These are phyloP conservation scores for Rafetus swinhoei DNA, from an alignment of 2,113 vertebrate species.

Conservation along the genomic window DNA sequence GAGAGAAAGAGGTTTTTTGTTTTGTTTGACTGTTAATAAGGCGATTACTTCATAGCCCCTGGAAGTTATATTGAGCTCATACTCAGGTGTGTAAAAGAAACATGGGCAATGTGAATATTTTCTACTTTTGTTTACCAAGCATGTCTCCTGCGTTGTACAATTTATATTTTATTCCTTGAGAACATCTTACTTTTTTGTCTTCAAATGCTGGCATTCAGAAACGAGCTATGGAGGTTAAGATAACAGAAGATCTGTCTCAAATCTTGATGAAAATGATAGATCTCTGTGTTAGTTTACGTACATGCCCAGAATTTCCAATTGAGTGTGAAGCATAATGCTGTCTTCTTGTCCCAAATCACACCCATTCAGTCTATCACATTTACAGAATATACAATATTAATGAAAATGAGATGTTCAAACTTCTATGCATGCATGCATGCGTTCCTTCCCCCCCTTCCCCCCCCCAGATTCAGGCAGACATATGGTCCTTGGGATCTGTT, in stretches of 20 bases:
- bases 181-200: constrained; percentile 57
- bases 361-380: constrained; percentile 50
- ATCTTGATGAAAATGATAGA: constrained; percentile 45
- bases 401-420: constrained; percentile 50
- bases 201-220: constrained; percentile 31
- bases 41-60: neutral
- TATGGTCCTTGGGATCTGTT: constrained; percentile 28
- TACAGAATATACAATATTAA: neutral
- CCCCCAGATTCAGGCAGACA: neutral
- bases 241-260: constrained; percentile 37
- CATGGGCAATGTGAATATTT: neutral
- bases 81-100: constrained; percentile 37
- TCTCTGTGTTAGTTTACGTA: neutral
- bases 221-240: constrained; percentile 32
- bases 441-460: no score
- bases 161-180: constrained; percentile 45
- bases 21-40: constrained; percentile 1
- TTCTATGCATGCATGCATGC: neutral
- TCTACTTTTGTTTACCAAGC: constrained; percentile 28
- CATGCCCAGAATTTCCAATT: constrained; percentile 16
- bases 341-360: constrained; percentile 22
- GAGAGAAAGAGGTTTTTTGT: neutral
- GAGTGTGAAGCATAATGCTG: constrained; percentile 26
- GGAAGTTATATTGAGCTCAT: neutral
- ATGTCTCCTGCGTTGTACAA: constrained; percentile 22